A percentile compares a stretch with the other conserved stretches of the same genome.
Conservation (phyloP, 2,888 invertebrate genomes). For the Nematopogon swammerdamellus region DNA sequence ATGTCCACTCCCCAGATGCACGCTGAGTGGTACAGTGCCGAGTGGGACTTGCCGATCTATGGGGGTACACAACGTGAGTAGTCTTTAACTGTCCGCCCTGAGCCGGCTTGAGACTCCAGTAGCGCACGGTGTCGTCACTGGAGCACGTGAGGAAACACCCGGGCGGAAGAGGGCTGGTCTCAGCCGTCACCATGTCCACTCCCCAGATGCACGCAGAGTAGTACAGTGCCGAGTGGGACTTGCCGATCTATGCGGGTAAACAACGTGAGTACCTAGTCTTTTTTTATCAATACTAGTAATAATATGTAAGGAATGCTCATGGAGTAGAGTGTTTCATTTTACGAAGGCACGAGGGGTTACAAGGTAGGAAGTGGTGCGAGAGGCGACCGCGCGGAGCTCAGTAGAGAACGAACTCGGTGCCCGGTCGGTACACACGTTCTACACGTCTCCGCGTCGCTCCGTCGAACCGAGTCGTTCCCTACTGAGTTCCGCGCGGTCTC, state of each 20-base stretch:
- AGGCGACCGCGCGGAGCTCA: too few species aligned
- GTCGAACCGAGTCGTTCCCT: too few species aligned
- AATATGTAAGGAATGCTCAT: too few species aligned
- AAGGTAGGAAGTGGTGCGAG: too few species aligned
- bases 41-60: constrained; percentile 89
- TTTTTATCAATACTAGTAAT: too few species aligned
- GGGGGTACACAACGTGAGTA: constrained; percentile 9
- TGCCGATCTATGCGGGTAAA: constrained; percentile 66
- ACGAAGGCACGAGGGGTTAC: too few species aligned
- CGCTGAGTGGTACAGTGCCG: constrained; percentile 93
- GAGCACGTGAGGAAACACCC: constrained; percentile 95
- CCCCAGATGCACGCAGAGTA: constrained; percentile 99
- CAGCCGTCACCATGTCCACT: constrained; percentile 74
- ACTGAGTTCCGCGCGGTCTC: too few species aligned
- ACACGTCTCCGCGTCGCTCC: too few species aligned
- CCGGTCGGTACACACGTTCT: too few species aligned
- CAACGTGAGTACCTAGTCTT: too few species aligned
- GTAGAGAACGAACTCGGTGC: too few species aligned
- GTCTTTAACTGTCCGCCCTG: constrained; percentile 25
- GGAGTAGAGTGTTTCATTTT: too few species aligned
- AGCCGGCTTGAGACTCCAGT: constrained; percentile 73
- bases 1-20: constrained; percentile 98
- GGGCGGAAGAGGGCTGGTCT: constrained; percentile 59
- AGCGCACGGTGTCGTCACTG: constrained; percentile 93
- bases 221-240: constrained; percentile 90